Base-by-base conservation (phyloP, 2,797 vertebrate species). In the Thaleichthys pacificus region DNA sequence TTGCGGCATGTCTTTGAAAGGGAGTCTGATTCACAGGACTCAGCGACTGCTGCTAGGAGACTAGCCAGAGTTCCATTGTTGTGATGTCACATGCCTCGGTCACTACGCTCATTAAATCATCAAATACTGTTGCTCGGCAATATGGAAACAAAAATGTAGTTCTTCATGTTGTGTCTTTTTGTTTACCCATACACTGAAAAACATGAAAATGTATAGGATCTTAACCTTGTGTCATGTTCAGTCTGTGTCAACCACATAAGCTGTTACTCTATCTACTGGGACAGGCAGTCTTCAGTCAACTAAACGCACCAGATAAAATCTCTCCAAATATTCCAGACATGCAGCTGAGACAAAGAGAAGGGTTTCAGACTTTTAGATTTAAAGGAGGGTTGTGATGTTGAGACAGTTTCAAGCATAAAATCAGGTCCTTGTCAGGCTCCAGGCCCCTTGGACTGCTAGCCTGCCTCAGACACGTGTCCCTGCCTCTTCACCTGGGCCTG, bases 311-410 rank as follows among this genome's bases (percentile, higher is more conserved):
- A 80, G 80, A 84, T 84, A 80, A 77, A 81, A 85, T 85, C 84
- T 77, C 56, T 68, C 67, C 76, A 85, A 74, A 82, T 79, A 85
- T 85, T 75, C 69, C 74, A 83, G 73, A 73, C 80, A 84, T 85
- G 80, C 82, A 69, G 71, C 22, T 22, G 56, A 80, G 76, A 85
- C 82, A 85, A 83, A 79, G 66, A 70, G 66, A 71, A 63, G 72
- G 49, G 42, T 4, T 11, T 4, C 21, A 24, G 21, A 21, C 11
- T n/a, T 61, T 21, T 24, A 21, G 6, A 11, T 0, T 21, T 21
- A 51, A n/a, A 12, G 32, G 72, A 57, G 66, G 30, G 30, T 69
- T 47, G 28, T 30, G 28, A 72, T 63, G 71, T 67, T 51, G 73
- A 62, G 73, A 75, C 70, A 35, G 69, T 72, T 73, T 74, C 66